These are phyloP conservation scores for Maniola jurtina DNA, from an alignment of 1,140 invertebrate genomes.

Conservation along the genomic window DNA sequence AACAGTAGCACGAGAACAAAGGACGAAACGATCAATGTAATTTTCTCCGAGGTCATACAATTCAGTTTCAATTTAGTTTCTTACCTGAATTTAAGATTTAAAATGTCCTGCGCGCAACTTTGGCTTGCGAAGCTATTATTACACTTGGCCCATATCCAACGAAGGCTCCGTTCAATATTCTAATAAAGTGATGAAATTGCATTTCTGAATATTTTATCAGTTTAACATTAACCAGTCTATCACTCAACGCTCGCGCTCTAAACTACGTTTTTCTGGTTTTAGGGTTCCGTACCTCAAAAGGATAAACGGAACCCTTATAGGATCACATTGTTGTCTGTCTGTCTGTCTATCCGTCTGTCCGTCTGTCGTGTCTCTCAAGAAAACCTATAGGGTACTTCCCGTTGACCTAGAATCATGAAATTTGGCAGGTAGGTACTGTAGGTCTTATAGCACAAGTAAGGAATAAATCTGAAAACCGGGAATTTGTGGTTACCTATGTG, in stretches of 20 bases:
- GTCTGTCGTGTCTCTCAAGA: too few relatives aligned
- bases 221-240: constrained; percentile 7
- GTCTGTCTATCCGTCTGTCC: too few relatives aligned
- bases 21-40: not conserved
- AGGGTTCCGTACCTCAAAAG: too few relatives aligned
- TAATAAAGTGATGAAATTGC: constrained; percentile 26
- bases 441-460: too few relatives aligned
- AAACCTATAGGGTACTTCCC: too few relatives aligned
- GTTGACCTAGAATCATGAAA: too few relatives aligned
- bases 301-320: too few relatives aligned
- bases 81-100: constrained; percentile 27
- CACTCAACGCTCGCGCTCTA: not conserved
- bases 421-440: too few relatives aligned
- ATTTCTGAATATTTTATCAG: constrained; percentile 16
- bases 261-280: not conserved
- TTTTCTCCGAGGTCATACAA: not conserved
- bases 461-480: too few relatives aligned
- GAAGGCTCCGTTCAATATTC: constrained; percentile 25
- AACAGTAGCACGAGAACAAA: not conserved
- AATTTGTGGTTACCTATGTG: too few relatives aligned
- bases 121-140: constrained; percentile 31
- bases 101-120: constrained; percentile 28
- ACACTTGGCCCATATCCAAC: constrained; percentile 31
- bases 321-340: too few relatives aligned
- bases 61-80: constrained; percentile 14